phyloP scores from a whole-genome alignment of 2,113 vertebrate genomes.

The Heloderma charlesbogerti region DNA sequence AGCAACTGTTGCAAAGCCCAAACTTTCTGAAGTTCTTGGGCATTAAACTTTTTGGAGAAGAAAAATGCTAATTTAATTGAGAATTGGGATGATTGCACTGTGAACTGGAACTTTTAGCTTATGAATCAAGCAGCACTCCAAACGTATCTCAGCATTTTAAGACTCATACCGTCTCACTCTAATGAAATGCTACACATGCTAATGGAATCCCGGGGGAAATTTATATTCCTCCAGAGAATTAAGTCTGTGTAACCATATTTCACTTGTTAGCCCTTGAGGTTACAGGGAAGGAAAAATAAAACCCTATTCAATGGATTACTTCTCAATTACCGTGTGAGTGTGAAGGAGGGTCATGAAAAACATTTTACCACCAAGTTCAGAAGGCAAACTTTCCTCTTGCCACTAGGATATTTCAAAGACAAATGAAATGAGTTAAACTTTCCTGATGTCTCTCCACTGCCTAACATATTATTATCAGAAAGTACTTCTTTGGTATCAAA shows the following conservation, averaged over 20 bases:
- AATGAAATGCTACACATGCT: slow-evolving; percentile 53
- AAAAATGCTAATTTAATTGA: slow-evolving; percentile 50
- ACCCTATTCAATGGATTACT: slow-evolving; percentile 53
- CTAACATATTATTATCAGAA: neutral
- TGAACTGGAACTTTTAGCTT: slow-evolving; percentile 32
- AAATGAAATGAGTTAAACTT: neutral
- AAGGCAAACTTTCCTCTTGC: neutral
- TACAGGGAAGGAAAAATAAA: slow-evolving; percentile 24
- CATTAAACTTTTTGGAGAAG: slow-evolving; percentile 17
- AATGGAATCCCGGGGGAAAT: slow-evolving; percentile 61
- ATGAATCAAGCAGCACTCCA: slow-evolving; percentile 42
- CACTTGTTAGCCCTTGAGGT: slow-evolving; percentile 39
- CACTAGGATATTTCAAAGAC: neutral
- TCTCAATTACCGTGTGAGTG: slow-evolving; percentile 41
- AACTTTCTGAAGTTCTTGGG: slow-evolving; percentile 13
- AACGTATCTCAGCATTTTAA: slow-evolving; percentile 51
- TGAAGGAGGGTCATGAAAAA: slow-evolving; percentile 38
- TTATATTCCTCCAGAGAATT: slow-evolving; percentile 51
- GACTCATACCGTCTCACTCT: slow-evolving; percentile 44
- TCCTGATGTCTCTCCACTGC: neutral
- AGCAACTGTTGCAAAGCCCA: neutral
- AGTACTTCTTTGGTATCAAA: neutral
- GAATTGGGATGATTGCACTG: slow-evolving; percentile 42
- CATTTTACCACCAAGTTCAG: slow-evolving; percentile 16
- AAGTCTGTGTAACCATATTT: slow-evolving; percentile 52